Conservation (phyloP, 2,113 vertebrate species). For the Melozone crissalis region DNA sequence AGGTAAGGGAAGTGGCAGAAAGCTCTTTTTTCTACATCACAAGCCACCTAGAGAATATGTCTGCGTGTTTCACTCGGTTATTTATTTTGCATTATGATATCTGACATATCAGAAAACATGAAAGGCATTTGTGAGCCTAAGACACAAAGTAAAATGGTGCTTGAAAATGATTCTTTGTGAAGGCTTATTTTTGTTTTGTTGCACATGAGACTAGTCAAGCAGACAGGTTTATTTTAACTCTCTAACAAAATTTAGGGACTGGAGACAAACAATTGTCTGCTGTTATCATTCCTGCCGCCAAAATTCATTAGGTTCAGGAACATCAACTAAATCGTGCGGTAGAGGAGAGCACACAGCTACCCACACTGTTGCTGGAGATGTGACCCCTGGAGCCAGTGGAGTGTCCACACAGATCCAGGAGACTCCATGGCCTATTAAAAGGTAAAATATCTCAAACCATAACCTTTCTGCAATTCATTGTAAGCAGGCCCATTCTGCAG, state of each 20-base stretch:
- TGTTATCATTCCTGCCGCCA: not conserved
- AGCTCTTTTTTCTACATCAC: not conserved
- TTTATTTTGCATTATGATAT: slow-evolving; percentile 43
- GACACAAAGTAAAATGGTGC: slow-evolving; percentile 7
- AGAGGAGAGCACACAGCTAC: not conserved
- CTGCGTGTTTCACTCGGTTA: not conserved
- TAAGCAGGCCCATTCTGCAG: not conserved
- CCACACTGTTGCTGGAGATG: not conserved
- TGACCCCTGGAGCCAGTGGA: not conserved
- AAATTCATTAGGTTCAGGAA: slow-evolving; percentile 51
- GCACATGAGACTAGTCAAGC: slow-evolving; percentile 44
- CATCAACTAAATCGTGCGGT: not conserved
- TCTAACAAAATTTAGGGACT: slow-evolving; percentile 38
- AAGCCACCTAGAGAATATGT: not conserved
- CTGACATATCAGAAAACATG: slow-evolving; percentile 19
- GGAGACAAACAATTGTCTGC: slow-evolving; percentile 44
- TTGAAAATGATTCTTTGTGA: slow-evolving; percentile 63
- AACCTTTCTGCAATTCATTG: not conserved
- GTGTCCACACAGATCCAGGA: not conserved
- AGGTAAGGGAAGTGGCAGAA: not conserved
- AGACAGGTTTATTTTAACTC: slow-evolving; percentile 59
- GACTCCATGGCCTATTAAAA: not conserved
- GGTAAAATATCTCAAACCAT: not conserved
- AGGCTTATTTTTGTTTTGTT: slow-evolving; percentile 49
- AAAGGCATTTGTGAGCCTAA: not conserved